Evolutionary conservation across 2,888 invertebrate genomes (phyloP).

Genomic region (Spialia ferax): DNA sequence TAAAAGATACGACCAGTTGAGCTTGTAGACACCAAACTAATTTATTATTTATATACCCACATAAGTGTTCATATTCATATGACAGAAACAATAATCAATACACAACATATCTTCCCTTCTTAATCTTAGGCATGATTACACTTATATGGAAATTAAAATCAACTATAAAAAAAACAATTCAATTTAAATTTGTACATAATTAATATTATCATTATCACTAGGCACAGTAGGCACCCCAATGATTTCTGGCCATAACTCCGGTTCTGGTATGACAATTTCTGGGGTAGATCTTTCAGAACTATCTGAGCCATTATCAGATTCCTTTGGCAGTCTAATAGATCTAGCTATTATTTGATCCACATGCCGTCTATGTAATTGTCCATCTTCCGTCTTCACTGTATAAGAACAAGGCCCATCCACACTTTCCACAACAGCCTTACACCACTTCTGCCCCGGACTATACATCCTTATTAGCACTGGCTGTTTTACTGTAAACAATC

Average conservation of each 20-base stretch:
- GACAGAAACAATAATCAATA: conserved; percentile 7
- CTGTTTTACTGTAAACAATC: neutral
- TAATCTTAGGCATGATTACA: neutral
- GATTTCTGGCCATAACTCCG: neutral
- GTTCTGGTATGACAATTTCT: neutral
- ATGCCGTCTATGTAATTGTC: conserved; percentile 23
- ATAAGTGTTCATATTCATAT: neutral
- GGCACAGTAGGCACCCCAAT: neutral
- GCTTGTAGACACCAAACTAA: too few relatives aligned
- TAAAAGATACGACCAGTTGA: too few relatives aligned
- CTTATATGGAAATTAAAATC: neutral
- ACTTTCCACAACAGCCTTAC: conserved; percentile 1
- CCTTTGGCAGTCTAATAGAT: neutral
- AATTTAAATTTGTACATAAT: neutral
- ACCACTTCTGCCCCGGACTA: neutral
- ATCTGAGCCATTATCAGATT: neutral
- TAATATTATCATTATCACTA: neutral
- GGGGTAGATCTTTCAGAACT: neutral
- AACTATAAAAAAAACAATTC: neutral
- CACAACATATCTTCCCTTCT: conserved; percentile 3
- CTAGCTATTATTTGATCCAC: conserved; percentile 24
- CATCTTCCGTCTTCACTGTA: conserved; percentile 21
- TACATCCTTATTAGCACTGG: neutral
- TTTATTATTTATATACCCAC: too few relatives aligned
- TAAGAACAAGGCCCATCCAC: conserved; percentile 13